Evolutionary conservation across 2,113 vertebrate genomes (phyloP), one percentile per base, ranked within the genome.

Genomic region (Oreochromis niloticus): DNA sequence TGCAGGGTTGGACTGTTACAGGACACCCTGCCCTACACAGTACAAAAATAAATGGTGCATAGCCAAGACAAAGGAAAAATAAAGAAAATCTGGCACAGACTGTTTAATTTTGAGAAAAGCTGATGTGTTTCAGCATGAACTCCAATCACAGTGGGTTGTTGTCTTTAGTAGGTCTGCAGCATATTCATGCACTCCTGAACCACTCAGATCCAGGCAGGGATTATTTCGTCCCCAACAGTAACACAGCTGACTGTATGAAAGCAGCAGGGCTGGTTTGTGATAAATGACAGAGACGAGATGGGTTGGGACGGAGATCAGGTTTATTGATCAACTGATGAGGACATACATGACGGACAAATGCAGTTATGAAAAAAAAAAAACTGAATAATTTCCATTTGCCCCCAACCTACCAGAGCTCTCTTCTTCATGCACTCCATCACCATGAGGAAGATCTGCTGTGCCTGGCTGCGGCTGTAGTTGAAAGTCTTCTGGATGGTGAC

Each of bases 401-500:
- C 0, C 30, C 0, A 50, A 96, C 98, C 97, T 96, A 99, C 99
- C 71, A 99, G 97, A 63, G 97, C 97, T 87, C 96, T 98, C 93
- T 97, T 99, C 91, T 98, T 99, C 99, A 99, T 99, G 94, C 98
- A 99, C 87, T 99, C 98, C 96, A 97, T 97, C 56, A 99, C 96
- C 94, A 99, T 97, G 22, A 97, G 80, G n/a, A 98, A 97, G 80
- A 99, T 96, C 93, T 99, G 98, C 84, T 97, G 97, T 0, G 99
- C 97, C 89, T 99, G 99, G n/a, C 92, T 96, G 85, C 97, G 97
- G 93, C 91, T 97, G 95, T 98, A 99, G 95, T 97, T 99, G 89
- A 99, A 99, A 1, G 99, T 99, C 93, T 99, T 99, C 97, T 99
- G 98, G 89, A 99, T 97, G 88, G 98, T 99, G 66, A 99, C 98